Evolutionary conservation across 1,140 invertebrate genomes (phyloP), one percentile per base, ranked within the genome.

Genomic region (Euura saliciscinereae): DNA sequence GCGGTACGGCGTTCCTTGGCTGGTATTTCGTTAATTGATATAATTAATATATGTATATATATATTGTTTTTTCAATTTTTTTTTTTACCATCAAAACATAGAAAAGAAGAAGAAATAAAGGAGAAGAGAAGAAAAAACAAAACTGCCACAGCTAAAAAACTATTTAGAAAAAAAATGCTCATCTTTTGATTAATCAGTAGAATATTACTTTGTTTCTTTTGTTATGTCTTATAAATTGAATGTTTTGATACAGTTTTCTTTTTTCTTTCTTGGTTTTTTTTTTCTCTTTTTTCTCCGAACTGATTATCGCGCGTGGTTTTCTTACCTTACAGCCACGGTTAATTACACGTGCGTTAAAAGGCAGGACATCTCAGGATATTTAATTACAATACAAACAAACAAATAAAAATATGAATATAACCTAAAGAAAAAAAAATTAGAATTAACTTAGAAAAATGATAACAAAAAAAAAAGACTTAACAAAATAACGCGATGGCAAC

Each of bases 1-100:
- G 75, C 11, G 71, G 71, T 46, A 70, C 72, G 64, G 75, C 74
- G 74, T 73, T 71, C 67, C 75, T 45, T 76, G 64, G 72, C 51
- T 59, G 51, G 13, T 59, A 59, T 28, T 28, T 28, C 51, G 51
- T 11, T 11, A 6, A 59, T 11, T 11, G 6, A 59, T 11, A 59
- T 11, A 59, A 59, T 11, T 10, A 59, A 59, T 28, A 28, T 28
- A 1, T 28, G 1, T 28, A 28, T 28, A 28, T 28, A 28, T 28
- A 28, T 28, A 28, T 28, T 28, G 28, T 28, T 28, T 28, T 28
- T 28, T 0, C 1, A 1, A 51, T 2, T 51, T 51, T 51, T 51
- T 51, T 51, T 51, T 51, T 51, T 51, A 8, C n/a, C 2, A 59
- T 11, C 10, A 59, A 3, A 59, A 59, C 5, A 51, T 6, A 6